These are phyloP conservation scores for Ophiodon elongatus DNA, from an alignment of 2,113 vertebrate genomes.

Conservation along the genomic window DNA sequence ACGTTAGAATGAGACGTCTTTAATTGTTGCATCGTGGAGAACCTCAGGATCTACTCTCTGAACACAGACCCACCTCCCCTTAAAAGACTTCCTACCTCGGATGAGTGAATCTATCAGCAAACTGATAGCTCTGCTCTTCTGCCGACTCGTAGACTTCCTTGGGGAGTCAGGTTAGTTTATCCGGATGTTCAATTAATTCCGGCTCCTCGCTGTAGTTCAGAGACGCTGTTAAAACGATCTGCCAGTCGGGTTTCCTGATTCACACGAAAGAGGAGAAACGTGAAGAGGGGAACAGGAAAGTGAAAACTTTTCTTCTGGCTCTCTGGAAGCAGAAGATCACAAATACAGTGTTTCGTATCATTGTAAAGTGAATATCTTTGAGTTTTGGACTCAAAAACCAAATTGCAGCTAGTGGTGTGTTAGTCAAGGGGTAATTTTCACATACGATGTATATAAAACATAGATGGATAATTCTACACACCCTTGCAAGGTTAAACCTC, in stretches of 20 bases:
- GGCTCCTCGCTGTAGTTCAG: slow-evolving; percentile 5
- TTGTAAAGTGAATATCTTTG: neutral
- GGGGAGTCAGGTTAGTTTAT: slow-evolving; percentile 36
- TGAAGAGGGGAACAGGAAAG: neutral
- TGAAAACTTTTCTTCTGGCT: neutral
- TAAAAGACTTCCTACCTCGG: neutral
- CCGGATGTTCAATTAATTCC: slow-evolving; percentile 26
- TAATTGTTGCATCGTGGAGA: neutral
- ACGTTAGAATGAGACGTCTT: neutral
- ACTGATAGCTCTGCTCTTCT: slow-evolving; percentile 24
- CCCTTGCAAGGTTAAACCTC: neutral
- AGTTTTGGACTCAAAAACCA: neutral
- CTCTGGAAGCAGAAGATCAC: neutral
- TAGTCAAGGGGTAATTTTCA: too few relatives aligned
- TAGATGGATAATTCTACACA: neutral
- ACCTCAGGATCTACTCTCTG: neutral
- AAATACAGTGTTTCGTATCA: neutral
- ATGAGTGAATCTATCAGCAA: slow-evolving; percentile 7
- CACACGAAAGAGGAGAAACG: slow-evolving; percentile 4
- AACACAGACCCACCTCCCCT: neutral
- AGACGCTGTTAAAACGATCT: slow-evolving; percentile 12
- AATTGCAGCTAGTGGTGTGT: too few relatives aligned
- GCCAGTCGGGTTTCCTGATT: slow-evolving; percentile 17
- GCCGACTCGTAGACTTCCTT: neutral
- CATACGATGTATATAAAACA: too few relatives aligned